Evolutionary conservation across 2,888 invertebrate species (phyloP).

Genomic region (Sussaba pulchella): DNA sequence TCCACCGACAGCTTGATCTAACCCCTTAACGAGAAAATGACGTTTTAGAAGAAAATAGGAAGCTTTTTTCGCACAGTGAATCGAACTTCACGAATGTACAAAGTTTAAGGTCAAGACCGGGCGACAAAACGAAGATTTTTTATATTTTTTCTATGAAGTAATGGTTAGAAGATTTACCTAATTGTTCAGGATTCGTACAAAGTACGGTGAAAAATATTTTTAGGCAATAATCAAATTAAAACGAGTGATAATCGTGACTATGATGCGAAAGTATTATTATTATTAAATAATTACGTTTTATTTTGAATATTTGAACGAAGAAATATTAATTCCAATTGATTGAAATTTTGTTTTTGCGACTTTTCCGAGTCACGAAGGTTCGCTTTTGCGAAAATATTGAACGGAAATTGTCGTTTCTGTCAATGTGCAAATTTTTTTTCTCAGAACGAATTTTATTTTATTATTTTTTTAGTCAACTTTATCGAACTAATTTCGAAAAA

Average conservation of each 20-base stretch:
- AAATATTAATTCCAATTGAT: not conserved
- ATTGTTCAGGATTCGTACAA: conserved; percentile 21
- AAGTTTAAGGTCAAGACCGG: conserved; percentile 55
- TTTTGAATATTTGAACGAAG: not conserved
- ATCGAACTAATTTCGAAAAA: too few relatives aligned
- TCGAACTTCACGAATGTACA: conserved; percentile 53
- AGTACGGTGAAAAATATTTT: conserved; percentile 24
- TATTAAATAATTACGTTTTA: not conserved
- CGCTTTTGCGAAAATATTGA: not conserved
- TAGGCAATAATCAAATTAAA: conserved; percentile 6
- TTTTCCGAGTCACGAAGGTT: not conserved
- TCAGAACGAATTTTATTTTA: too few relatives aligned
- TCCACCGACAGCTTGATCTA: too few relatives aligned
- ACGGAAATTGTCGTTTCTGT: too few relatives aligned
- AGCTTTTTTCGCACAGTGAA: too few relatives aligned
- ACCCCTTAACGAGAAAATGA: too few relatives aligned
- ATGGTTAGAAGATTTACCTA: not conserved
- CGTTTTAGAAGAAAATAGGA: too few relatives aligned
- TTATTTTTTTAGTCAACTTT: too few relatives aligned
- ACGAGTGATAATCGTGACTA: conserved; percentile 15
- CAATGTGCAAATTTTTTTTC: too few relatives aligned
- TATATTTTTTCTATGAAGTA: conserved; percentile 17
- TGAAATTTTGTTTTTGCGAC: not conserved
- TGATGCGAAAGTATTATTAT: conserved; percentile 11
- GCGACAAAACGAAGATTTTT: conserved; percentile 24